Evolutionary conservation across 1,140 invertebrate species (phyloP), one percentile per base, ranked within the genome.

Genomic region (Cataglyphis hispanica): DNA sequence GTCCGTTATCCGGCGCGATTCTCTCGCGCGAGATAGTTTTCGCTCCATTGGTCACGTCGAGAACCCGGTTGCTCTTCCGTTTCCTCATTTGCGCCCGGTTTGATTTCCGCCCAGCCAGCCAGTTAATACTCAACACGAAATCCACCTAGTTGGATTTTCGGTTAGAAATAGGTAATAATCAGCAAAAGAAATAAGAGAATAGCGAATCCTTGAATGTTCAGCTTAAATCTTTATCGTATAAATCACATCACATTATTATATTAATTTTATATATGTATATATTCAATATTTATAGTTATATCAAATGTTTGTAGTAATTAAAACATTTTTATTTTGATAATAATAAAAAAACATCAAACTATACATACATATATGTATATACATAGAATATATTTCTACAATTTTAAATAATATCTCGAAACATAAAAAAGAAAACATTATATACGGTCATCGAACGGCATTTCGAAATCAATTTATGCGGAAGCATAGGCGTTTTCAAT

Each of bases 401-500:
- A 46, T 27, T 60, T 27, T 60, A 83, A 83, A 74, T 60, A 72
- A 75, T 50, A 58, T 50, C 43, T 40, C 1, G 43, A 46, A 53
- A 46, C 4, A 53, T 56, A 37, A 70, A 70, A 70, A 78, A 58
- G 43, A 40, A 50, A 77, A 75, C 2, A 19, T 50, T n/a, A 19
- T 37, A 25, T 27, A 7, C 66, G 78, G 16, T 43, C 63, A 5
- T 43, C 56, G 37, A 56, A 46, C 43, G 67, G 60, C 31, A 75
- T 81, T 67, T 25, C n/a, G n/a, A 74, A 74, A 83, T 83, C 78
- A 83, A 83, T 83, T 83, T 72, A 53, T 6, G 66, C 83, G 83
- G 86, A 86, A 86, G 87, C 67, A 81, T 61, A 69, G 31, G 50
- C 58, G 58, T 89, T 88, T 86, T 89, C 87, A 74, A 89, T 89